phyloP scores from a whole-genome alignment of 2,888 invertebrate species.

The Macrophya alboannulata region DNA sequence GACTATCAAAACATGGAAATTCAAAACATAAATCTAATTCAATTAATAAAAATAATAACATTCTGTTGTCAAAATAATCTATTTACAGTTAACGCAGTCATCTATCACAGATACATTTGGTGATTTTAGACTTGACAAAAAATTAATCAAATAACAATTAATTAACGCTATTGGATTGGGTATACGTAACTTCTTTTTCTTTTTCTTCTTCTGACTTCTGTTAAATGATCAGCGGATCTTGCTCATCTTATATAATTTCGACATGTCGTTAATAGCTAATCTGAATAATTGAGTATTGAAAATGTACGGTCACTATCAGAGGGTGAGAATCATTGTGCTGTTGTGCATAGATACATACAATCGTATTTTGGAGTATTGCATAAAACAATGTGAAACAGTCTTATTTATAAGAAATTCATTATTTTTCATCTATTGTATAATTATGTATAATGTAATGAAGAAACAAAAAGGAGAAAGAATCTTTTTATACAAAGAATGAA shows the following conservation, averaged over 20 bases:
- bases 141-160: background rate
- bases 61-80: conserved; percentile 31
- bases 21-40: conserved; percentile 19
- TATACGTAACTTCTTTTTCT: background rate
- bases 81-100: conserved; percentile 49
- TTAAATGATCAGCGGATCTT: background rate
- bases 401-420: background rate
- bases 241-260: background rate
- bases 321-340: conserved; percentile 20
- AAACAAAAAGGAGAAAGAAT: background rate
- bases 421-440: background rate
- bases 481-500: background rate
- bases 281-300: conserved; percentile 35
- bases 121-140: conserved; percentile 41
- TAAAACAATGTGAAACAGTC: conserved; percentile 17
- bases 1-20: conserved; percentile 39
- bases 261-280: conserved; percentile 2
- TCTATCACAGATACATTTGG: conserved; percentile 54
- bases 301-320: conserved; percentile 6
- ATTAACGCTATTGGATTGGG: conserved; percentile 21
- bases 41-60: conserved; percentile 42
- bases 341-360: conserved; percentile 19
- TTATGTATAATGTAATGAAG: background rate
- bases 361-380: background rate
- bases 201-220: background rate